Base-by-base conservation (phyloP, 2,888 invertebrate species). In the Chloroclystis v-ata region DNA sequence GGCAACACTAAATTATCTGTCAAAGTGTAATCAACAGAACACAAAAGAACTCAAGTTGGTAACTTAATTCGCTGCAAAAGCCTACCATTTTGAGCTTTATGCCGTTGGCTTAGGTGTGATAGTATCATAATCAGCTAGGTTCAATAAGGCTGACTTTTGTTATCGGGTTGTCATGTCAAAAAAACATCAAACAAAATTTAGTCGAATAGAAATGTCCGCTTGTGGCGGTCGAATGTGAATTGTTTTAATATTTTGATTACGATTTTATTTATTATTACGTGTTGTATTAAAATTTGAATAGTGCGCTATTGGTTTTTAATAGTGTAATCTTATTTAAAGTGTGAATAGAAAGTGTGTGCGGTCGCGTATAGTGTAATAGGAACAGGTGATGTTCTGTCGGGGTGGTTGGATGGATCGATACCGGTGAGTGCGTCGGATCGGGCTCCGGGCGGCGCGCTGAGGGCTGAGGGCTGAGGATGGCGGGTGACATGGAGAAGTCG, bases 361-460 rank as follows among this genome's bases (percentile, higher is more conserved):
- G 56, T 57, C 57, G 57, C 37, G 59, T 54, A 57, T 59, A 49
- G 56, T 68, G 71, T 60, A 56, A 59, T 65, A 10, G 35, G 63
- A 78, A 75, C 73, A 76, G 83, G 83, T 82, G 81, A 85, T 84
- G 78, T 72, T 74, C 72, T 67, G 67, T 69, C 70, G 75, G 76
- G 74, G 70, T 75, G 69, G 71, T 72, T 77, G 79, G 74, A 84
- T 83, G 86, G 86, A 85, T 86, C 86, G 86, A 86, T 86, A 86
- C 71, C 75, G 77, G 75, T 82, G 79, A 78, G 76, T 69, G 72
- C 73, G 72, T 69, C 72, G 74, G 72, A 63, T 63, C 63, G 40
- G 66, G 78, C 65, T 63, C 20, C 2, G 20, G 20, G 5, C 20
- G 5, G 20, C n/a, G 20, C 2, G 20, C 20, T 20, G 20, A 5